Conservation (phyloP, 2,113 vertebrate genomes). For the western clawed frog (Xenopus tropicalis) region DNA sequence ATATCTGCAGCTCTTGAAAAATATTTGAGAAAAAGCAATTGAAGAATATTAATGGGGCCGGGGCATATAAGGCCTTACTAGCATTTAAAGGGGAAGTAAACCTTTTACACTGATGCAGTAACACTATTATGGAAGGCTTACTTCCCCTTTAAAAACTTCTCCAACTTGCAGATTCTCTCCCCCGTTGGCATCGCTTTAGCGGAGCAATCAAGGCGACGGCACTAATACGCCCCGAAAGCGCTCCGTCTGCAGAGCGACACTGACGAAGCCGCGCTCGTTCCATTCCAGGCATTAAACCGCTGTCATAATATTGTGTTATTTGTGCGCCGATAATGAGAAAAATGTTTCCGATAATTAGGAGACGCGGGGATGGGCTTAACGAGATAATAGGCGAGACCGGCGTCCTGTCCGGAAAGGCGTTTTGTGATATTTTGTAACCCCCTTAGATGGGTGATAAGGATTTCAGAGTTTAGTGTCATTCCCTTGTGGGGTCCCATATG, state of each 20-base stretch:
- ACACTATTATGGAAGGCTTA: too few relatives aligned
- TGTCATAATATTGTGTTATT: slow-evolving; percentile 44
- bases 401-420: not conserved
- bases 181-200: not conserved
- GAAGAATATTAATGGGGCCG: too few relatives aligned
- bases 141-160: too few relatives aligned
- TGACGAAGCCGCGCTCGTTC: slow-evolving; percentile 21
- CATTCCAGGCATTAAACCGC: slow-evolving; percentile 32
- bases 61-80: too few relatives aligned
- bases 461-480: too few relatives aligned
- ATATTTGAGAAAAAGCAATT: too few relatives aligned
- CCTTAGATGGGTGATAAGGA: too few relatives aligned
- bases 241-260: slow-evolving; percentile 10
- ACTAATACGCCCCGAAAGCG: slow-evolving; percentile 3
- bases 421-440: not conserved
- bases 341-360: slow-evolving; percentile 26
- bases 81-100: too few relatives aligned
- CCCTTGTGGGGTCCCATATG: too few relatives aligned
- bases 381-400: slow-evolving; percentile 17
- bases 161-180: not conserved
- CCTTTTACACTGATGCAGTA: too few relatives aligned
- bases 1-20: too few relatives aligned
- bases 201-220: not conserved
- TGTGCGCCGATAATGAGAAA: slow-evolving; percentile 40
- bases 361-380: slow-evolving; percentile 20